phyloP scores from a whole-genome alignment of 2,797 vertebrate species.

The Sebastes aleutianus region DNA sequence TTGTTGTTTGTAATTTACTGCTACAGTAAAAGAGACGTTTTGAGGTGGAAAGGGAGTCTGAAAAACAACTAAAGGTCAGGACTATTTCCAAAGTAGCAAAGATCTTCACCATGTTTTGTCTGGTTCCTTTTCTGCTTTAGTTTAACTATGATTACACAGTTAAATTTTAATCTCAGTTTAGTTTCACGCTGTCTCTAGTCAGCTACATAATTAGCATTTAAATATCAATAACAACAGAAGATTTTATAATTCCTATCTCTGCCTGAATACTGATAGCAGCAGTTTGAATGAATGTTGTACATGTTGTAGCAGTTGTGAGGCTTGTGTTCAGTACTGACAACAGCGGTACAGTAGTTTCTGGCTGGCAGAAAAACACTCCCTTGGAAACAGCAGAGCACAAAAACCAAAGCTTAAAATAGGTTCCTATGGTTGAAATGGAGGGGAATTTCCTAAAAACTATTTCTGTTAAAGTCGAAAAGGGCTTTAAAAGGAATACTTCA shows the following conservation, averaged over 20 bases:
- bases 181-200: neutral
- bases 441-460: neutral
- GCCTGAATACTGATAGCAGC: neutral
- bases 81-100: neutral
- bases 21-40: neutral
- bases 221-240: neutral
- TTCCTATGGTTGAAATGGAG: neutral
- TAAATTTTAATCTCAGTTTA: neutral
- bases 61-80: neutral
- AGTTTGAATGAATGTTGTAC: neutral
- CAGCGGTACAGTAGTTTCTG: neutral
- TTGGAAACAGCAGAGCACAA: neutral
- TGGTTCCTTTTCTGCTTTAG: neutral
- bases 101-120: neutral
- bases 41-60: neutral
- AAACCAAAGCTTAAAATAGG: neutral
- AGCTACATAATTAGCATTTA: neutral
- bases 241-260: neutral
- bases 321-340: neutral
- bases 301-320: neutral
- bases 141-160: neutral
- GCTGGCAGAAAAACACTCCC: slow-evolving; percentile 3
- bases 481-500: neutral
- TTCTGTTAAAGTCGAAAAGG: neutral
- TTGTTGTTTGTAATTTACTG: neutral